phyloP scores from a whole-genome alignment of 2,113 vertebrate species.

The Lepisosteus oculatus region DNA sequence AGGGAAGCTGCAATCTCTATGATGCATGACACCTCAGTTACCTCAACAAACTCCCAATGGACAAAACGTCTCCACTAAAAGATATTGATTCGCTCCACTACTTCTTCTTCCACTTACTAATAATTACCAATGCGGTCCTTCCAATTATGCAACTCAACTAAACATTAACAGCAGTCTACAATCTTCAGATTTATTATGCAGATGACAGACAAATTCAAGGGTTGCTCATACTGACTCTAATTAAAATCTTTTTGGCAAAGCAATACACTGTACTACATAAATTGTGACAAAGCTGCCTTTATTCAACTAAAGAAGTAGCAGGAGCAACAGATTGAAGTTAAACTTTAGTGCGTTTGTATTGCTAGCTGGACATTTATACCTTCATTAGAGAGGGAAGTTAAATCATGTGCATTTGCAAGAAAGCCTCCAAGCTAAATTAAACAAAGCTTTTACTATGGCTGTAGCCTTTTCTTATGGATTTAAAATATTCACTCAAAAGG shows the following conservation, averaged over 20 bases:
- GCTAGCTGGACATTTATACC: no score
- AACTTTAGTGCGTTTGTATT: no score
- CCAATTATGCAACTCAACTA: slow-evolving; percentile 59
- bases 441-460: background rate
- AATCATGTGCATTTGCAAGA: no score
- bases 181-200: slow-evolving; percentile 62
- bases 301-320: slow-evolving; percentile 27
- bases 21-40: slow-evolving; percentile 42
- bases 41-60: slow-evolving; percentile 40
- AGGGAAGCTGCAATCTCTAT: slow-evolving; percentile 34
- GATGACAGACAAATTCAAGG: slow-evolving; percentile 56
- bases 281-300: slow-evolving; percentile 45
- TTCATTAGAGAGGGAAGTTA: no score
- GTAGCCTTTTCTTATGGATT: no score
- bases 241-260: slow-evolving; percentile 60
- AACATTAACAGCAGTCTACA: slow-evolving; percentile 54
- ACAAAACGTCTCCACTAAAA: slow-evolving; percentile 34
- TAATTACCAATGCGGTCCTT: slow-evolving; percentile 64
- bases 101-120: slow-evolving; percentile 65
- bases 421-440: background rate
- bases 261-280: slow-evolving; percentile 43
- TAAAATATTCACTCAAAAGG: no score
- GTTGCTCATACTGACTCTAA: slow-evolving; percentile 56
- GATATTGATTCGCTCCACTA: slow-evolving; percentile 59
- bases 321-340: slow-evolving; percentile 4